Conservation (phyloP, 2,113 vertebrate genomes). For the Trematomus loennbergii region DNA sequence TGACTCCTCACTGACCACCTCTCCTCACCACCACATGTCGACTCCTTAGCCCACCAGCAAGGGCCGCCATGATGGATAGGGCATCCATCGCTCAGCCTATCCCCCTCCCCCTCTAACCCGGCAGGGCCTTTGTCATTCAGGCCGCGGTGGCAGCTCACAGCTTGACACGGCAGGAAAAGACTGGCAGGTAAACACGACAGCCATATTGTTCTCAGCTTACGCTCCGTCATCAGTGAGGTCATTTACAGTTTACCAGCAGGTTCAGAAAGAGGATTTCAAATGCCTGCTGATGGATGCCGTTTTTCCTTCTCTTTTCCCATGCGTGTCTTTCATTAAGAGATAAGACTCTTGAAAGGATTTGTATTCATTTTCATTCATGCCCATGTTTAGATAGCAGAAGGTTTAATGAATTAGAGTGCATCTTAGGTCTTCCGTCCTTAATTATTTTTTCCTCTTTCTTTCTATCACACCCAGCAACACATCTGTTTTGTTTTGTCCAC, state of each 20-base stretch:
- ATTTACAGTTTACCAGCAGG: slow-evolving; percentile 75
- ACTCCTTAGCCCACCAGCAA: slow-evolving; percentile 71
- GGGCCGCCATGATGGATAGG: slow-evolving; percentile 78
- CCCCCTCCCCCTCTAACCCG: slow-evolving; percentile 47
- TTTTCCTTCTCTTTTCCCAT: slow-evolving; percentile 34
- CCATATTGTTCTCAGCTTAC: slow-evolving; percentile 78
- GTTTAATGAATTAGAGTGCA: slow-evolving; percentile 52
- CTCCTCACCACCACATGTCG: slow-evolving; percentile 76
- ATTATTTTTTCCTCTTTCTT: slow-evolving; percentile 40
- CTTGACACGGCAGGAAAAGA: slow-evolving; percentile 73
- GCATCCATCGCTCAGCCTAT: slow-evolving; percentile 73
- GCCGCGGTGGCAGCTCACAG: slow-evolving; percentile 57
- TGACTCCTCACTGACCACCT: slow-evolving; percentile 80
- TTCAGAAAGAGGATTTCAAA: slow-evolving; percentile 48
- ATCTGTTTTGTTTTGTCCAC: slow-evolving; percentile 8
- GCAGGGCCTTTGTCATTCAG: slow-evolving; percentile 78
- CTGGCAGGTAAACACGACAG: slow-evolving; percentile 73
- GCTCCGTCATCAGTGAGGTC: slow-evolving; percentile 77
- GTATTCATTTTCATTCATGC: slow-evolving; percentile 61
- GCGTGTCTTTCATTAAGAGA: slow-evolving; percentile 56
- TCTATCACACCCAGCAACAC: neutral
- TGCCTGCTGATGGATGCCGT: slow-evolving; percentile 50
- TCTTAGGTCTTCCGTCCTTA: slow-evolving; percentile 43
- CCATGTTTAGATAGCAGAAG: slow-evolving; percentile 60
- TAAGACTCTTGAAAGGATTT: slow-evolving; percentile 58